Percentiles rank a stretch among this genome's conserved stretches.
These are phyloP conservation scores for Morpho achilles DNA, from an alignment of 2,888 invertebrate species.

Conservation along the genomic window DNA sequence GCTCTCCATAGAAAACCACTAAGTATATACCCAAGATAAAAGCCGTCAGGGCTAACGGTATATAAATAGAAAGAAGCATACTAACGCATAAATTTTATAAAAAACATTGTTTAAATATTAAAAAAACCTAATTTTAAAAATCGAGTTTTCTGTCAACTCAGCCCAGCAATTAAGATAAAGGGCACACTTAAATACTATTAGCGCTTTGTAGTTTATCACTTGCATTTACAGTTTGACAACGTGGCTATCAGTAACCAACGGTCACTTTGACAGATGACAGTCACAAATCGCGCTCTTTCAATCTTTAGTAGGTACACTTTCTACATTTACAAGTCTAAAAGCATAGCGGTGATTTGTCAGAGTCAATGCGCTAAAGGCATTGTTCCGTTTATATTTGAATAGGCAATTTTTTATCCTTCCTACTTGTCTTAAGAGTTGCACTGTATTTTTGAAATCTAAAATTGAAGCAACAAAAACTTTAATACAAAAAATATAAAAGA, in stretches of 20 bases:
- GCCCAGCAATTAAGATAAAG: conserved; percentile 11
- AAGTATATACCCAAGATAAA: too few species aligned
- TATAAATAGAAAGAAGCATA: too few species aligned
- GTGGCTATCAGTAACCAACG: conserved; percentile 1
- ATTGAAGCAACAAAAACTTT: too few species aligned
- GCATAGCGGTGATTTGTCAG: conserved; percentile 10
- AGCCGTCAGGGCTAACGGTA: too few species aligned
- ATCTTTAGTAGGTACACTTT: conserved; percentile 2
- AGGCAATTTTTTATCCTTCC: not conserved
- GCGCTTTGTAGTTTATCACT: conserved; percentile 15
- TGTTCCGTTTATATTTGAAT: not conserved
- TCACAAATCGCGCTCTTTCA: conserved; percentile 15
- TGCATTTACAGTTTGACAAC: conserved; percentile 13
- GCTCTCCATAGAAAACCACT: too few species aligned
- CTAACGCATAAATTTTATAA: too few species aligned
- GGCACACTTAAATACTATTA: conserved; percentile 14
- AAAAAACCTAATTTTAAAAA: too few species aligned
- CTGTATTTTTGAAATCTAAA: not conserved
- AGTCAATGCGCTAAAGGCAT: not conserved
- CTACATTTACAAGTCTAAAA: conserved; percentile 9
- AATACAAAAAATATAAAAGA: too few species aligned
- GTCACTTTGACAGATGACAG: conserved; percentile 11
- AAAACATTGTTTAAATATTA: too few species aligned
- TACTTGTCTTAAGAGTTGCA: not conserved
- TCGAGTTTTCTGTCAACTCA: not conserved